Evolutionary conservation across 1,140 invertebrate genomes (phyloP), one percentile per base, ranked within the genome.

Genomic region (Cydia amplana): DNA sequence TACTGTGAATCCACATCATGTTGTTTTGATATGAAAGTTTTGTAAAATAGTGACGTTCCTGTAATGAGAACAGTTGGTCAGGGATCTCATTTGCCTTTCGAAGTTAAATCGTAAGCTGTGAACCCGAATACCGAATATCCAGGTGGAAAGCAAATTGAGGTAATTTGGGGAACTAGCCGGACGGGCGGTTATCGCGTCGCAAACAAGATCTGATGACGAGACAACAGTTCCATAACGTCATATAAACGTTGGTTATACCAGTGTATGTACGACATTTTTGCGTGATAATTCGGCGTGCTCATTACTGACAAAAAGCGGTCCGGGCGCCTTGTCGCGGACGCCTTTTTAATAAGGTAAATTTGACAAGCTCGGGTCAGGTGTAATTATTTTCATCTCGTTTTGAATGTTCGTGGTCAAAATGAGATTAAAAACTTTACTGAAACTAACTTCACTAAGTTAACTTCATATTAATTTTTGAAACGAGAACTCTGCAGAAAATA

Each of bases 281-380:
- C 20, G 18, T 60, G 18, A 12, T 4, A 60, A 23, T 10, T 23
- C 20, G 20, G 16, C 16, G 72, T 20, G 25, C 16, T 74, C 18
- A 43, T 79, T 75, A 77, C 74, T 74, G 60, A 49, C 72, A 83
- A 83, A 84, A 83, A 84, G 79, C 78, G 78, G 81, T 76, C 74
- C 63, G 74, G 77, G 75, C 74, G 76, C 75, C 20, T n/a, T 32
- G 9, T 65, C 28, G 28, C 63, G 32, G n/a, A 18, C 64, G 64
- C 64, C 28, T 36, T 67, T 64, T 64, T 67, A n/a, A 36, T n/a
- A 23, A 65, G 64, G 6, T n/a, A 36, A 70, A 70, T 36, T 36
- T 70, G 32, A 67, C 65, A 43, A 49, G 20, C 72, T 40, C 43
- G 1, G 43, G 25, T 40, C 43, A 1, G 43, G 25, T 23, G 18